phyloP scores from a whole-genome alignment of 1,140 invertebrate species.

The Drosophila tsacasi region DNA sequence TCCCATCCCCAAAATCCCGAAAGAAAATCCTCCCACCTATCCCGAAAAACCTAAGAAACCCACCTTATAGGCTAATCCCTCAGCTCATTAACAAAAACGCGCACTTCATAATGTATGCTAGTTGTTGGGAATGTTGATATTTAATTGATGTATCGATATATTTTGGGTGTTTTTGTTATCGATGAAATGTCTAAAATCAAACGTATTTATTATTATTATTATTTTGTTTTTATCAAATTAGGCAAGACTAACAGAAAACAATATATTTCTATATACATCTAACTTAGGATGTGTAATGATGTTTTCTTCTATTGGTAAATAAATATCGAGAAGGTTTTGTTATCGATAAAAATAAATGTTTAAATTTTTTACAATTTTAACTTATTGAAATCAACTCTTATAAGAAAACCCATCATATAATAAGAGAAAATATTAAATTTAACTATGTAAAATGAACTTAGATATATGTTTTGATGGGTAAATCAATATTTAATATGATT shows the following conservation, averaged over 20 bases:
- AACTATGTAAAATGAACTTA: too few species aligned
- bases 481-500: too few species aligned
- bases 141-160: neutral
- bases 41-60: neutral
- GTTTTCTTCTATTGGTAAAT: neutral
- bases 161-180: neutral
- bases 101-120: slow-evolving; percentile 78
- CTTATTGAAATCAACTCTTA: too few species aligned
- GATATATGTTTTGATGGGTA: neutral
- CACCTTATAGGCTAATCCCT: slow-evolving; percentile 27
- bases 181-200: too few species aligned
- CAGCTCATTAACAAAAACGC: slow-evolving; percentile 65
- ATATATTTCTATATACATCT: neutral
- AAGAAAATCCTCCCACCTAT: slow-evolving; percentile 38
- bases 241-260: neutral
- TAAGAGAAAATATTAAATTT: too few species aligned
- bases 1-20: slow-evolving; percentile 5
- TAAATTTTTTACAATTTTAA: neutral
- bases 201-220: too few species aligned
- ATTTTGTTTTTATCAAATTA: neutral
- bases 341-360: neutral
- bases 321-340: neutral
- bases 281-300: too few species aligned
- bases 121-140: slow-evolving; percentile 38
- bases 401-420: too few species aligned